phyloP scores from a whole-genome alignment of 2,797 vertebrate genomes.

The Carcharodon carcharias region DNA sequence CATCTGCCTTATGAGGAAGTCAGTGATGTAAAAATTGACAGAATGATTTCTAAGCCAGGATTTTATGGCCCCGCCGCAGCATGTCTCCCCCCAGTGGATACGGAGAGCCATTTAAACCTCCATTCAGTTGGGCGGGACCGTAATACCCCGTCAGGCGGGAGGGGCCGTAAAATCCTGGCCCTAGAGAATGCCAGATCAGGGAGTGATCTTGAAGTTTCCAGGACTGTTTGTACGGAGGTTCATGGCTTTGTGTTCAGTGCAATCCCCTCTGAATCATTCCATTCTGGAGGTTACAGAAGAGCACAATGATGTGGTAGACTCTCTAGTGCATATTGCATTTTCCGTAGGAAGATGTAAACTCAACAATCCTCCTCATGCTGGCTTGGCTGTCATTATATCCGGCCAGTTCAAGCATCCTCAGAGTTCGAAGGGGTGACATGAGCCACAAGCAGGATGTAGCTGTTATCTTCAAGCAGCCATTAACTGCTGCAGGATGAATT shows the following conservation, averaged over 20 bases:
- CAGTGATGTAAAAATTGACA: too few species aligned
- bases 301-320: not conserved
- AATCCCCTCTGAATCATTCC: not conserved
- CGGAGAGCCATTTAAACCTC: too few species aligned
- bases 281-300: not conserved
- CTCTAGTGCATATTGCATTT: not conserved
- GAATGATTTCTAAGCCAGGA: not conserved
- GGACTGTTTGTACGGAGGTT: not conserved
- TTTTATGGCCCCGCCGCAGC: too few species aligned
- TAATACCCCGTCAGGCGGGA: too few species aligned
- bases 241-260: not conserved
- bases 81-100: too few species aligned
- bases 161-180: too few species aligned
- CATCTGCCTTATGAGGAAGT: too few species aligned
- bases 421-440: not conserved
- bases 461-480: not conserved
- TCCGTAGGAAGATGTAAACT: not conserved
- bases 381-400: not conserved
- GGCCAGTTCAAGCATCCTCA: not conserved
- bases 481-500: not conserved
- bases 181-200: too few species aligned
- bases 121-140: too few species aligned
- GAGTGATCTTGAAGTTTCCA: not conserved
- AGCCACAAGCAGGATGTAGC: not conserved
- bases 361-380: not conserved